Percentiles rank a stretch among this genome's conserved stretches.
Conservation (phyloP, 2,888 invertebrate genomes). For the Oscheius myriophilus region DNA sequence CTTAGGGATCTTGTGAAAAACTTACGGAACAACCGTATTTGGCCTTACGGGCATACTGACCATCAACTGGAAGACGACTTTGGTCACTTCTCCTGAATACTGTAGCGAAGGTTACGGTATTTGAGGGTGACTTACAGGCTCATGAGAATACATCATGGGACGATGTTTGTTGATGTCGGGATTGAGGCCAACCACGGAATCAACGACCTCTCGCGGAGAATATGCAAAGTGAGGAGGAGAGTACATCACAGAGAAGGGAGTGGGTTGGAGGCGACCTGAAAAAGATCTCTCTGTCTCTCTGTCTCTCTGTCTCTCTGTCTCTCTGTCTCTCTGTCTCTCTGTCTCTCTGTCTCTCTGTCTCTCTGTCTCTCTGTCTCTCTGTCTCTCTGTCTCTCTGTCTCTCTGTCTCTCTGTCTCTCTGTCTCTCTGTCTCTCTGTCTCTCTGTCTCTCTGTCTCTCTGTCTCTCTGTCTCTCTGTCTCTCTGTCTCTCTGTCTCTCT, state of each 20-base stretch:
- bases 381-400: too few species aligned
- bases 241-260: slow-evolving; percentile 63
- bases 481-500: too few species aligned
- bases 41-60: slow-evolving; percentile 55
- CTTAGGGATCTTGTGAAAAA: slow-evolving; percentile 1
- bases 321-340: too few species aligned
- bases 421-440: too few species aligned
- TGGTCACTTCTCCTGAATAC: slow-evolving; percentile 54
- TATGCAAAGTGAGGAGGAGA: slow-evolving; percentile 60
- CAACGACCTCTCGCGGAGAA: slow-evolving; percentile 52
- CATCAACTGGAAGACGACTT: slow-evolving; percentile 55
- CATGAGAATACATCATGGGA: slow-evolving; percentile 55
- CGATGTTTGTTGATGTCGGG: slow-evolving; percentile 40
- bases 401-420: too few species aligned
- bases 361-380: too few species aligned
- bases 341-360: too few species aligned
- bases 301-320: too few species aligned
- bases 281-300: neutral
- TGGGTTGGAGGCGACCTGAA: slow-evolving; percentile 48
- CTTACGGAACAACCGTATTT: slow-evolving; percentile 47
- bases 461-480: too few species aligned
- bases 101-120: slow-evolving; percentile 35
- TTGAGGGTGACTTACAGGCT: slow-evolving; percentile 42
- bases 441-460: too few species aligned
- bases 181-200: slow-evolving; percentile 51